phyloP scores from a whole-genome alignment of 2,888 invertebrate genomes.

The Desoria tigrina region DNA sequence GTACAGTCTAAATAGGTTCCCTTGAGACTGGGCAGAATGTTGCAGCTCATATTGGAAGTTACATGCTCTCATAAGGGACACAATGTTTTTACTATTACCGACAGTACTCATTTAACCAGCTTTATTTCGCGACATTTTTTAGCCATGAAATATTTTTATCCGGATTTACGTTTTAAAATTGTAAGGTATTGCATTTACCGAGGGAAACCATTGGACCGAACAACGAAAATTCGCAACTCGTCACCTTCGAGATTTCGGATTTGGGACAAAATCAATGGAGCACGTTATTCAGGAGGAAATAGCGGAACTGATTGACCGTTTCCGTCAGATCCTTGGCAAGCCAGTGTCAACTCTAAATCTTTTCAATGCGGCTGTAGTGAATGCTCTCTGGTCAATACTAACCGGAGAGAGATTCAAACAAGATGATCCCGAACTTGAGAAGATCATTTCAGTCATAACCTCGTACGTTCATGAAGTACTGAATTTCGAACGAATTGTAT shows the following conservation, averaged over 20 bases:
- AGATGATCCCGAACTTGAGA: conserved; percentile 29
- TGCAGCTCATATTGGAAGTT: too few species aligned
- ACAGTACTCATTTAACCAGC: too few species aligned
- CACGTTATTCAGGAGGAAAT: conserved; percentile 27
- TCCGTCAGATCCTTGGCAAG: conserved; percentile 19
- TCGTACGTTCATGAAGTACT: conserved; percentile 26
- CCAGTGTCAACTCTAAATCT: conserved; percentile 25
- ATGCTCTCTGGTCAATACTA: conserved; percentile 36
- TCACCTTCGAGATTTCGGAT: conserved; percentile 33
- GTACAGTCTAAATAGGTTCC: too few species aligned
- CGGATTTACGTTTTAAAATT: too few species aligned
- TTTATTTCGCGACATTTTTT: too few species aligned
- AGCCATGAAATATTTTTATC: too few species aligned
- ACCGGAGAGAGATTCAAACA: conserved; percentile 38
- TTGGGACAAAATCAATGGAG: conserved; percentile 37
- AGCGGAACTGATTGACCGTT: conserved; percentile 20
- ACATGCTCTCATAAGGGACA: too few species aligned
- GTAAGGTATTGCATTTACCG: conserved; percentile 30
- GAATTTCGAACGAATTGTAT: neutral
- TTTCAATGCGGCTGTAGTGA: conserved; percentile 37
- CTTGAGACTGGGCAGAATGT: too few species aligned
- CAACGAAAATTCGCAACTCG: conserved; percentile 24
- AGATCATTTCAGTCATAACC: conserved; percentile 16
- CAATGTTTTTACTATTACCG: too few species aligned
- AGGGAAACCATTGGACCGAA: conserved; percentile 12